phyloP scores from a whole-genome alignment of 2,888 invertebrate genomes.

The Lepidonotus clava region DNA sequence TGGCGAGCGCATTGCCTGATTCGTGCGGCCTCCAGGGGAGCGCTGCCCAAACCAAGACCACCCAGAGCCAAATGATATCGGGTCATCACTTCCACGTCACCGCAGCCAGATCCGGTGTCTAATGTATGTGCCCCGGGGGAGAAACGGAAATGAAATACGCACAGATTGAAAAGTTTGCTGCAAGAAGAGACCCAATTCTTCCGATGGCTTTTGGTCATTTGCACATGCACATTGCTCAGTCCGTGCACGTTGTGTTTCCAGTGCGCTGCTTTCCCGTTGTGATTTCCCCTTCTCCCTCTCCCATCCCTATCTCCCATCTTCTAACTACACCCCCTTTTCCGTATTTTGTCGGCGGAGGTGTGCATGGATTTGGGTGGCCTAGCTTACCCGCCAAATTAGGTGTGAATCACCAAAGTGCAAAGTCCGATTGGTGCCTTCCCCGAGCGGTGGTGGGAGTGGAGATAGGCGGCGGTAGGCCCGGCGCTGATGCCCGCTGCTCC shows the following conservation, averaged over 20 bases:
- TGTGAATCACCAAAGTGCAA: neutral
- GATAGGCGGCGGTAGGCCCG: neutral
- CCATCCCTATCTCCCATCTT: too few relatives aligned
- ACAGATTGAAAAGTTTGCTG: neutral
- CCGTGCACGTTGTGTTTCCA: neutral
- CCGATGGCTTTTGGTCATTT: neutral
- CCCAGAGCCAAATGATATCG: too few relatives aligned
- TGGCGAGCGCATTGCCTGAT: too few relatives aligned
- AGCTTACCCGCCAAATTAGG: neutral
- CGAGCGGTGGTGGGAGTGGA: neutral
- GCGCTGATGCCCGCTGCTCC: neutral
- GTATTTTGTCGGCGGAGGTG: too few relatives aligned
- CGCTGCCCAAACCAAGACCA: too few relatives aligned
- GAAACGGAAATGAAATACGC: neutral
- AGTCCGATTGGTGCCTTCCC: neutral
- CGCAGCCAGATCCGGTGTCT: neutral
- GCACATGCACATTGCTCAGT: neutral
- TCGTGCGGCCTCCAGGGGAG: too few relatives aligned
- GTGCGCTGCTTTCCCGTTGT: neutral
- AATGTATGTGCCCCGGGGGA: neutral
- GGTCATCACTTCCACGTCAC: too few relatives aligned
- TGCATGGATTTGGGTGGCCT: neutral
- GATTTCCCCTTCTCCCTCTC: too few relatives aligned
- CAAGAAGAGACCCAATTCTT: neutral
- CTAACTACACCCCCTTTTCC: too few relatives aligned